Percentiles rank a stretch among this genome's conserved stretches.
phyloP scores from a whole-genome alignment of 2,797 vertebrate species.

The Micropoecilia bifurca region DNA sequence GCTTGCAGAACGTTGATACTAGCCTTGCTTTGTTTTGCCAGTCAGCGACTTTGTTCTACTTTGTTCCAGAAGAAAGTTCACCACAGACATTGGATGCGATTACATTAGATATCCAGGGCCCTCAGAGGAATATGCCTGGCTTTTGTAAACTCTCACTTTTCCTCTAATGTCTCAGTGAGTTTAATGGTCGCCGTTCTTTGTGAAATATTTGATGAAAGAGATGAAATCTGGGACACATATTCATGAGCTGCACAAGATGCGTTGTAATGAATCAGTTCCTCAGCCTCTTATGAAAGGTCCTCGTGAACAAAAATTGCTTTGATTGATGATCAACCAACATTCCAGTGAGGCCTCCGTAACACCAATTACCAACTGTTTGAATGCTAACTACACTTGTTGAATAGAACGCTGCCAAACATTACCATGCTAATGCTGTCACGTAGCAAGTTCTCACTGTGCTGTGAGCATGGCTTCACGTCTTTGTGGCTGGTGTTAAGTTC shows the following conservation, averaged over 20 bases:
- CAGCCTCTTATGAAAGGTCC: background rate
- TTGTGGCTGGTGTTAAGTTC: background rate
- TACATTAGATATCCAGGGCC: background rate
- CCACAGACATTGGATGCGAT: background rate
- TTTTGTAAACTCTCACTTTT: background rate
- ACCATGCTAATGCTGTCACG: conserved; percentile 15
- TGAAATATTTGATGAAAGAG: conserved; percentile 10
- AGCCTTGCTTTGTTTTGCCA: conserved; percentile 10
- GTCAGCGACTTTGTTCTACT: background rate
- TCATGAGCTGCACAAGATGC: conserved; percentile 1
- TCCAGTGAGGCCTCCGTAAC: conserved; percentile 13
- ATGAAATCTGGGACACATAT: background rate
- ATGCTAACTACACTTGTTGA: conserved; percentile 28
- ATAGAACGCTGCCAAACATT: conserved; percentile 16
- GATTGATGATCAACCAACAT: conserved; percentile 10
- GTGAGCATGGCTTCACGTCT: conserved; percentile 5
- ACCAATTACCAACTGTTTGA: conserved; percentile 20
- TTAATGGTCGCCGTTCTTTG: background rate
- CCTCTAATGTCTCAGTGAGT: background rate
- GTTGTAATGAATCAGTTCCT: background rate
- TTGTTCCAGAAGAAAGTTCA: background rate
- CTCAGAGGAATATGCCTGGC: background rate
- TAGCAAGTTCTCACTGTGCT: conserved; percentile 9
- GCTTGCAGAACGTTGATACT: background rate
- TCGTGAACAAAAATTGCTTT: background rate